Evolutionary conservation across 2,113 vertebrate genomes (phyloP).

Genomic region (Nothoprocta perdicaria): DNA sequence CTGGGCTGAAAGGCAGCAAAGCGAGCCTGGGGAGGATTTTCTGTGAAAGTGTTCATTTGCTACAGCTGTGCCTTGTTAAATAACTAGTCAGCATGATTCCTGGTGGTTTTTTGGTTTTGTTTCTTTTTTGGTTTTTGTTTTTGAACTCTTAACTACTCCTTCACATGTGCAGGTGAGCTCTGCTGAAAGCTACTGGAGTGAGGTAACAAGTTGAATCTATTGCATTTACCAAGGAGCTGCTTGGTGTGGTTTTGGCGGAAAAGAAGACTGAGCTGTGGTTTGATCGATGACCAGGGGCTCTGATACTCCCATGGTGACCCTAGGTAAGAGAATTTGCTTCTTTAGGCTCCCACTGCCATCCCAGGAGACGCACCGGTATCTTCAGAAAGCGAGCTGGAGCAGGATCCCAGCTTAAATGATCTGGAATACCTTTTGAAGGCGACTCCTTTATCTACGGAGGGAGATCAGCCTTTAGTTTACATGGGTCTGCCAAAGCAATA

Average conservation of each 20-base stretch:
- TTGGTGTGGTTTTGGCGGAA: not conserved
- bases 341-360: not conserved
- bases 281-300: not conserved
- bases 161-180: not conserved
- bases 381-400: not conserved
- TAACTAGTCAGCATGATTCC: not conserved
- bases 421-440: not conserved
- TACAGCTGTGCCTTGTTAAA: not conserved
- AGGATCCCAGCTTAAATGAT: not conserved
- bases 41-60: not conserved
- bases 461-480: not conserved
- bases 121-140: not conserved
- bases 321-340: not conserved
- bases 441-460: not conserved
- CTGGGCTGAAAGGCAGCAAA: not conserved
- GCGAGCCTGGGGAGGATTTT: not conserved
- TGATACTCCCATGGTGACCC: rapidly evolving
- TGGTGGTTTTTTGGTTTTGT: not conserved
- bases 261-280: not conserved
- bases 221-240: not conserved
- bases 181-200: slow-evolving; percentile 20
- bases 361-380: not conserved
- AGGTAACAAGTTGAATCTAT: not conserved
- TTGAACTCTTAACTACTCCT: not conserved
- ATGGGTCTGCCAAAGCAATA: not conserved